Conservation (phyloP, 1,140 invertebrate genomes). For the Mesaphorura yosii region DNA sequence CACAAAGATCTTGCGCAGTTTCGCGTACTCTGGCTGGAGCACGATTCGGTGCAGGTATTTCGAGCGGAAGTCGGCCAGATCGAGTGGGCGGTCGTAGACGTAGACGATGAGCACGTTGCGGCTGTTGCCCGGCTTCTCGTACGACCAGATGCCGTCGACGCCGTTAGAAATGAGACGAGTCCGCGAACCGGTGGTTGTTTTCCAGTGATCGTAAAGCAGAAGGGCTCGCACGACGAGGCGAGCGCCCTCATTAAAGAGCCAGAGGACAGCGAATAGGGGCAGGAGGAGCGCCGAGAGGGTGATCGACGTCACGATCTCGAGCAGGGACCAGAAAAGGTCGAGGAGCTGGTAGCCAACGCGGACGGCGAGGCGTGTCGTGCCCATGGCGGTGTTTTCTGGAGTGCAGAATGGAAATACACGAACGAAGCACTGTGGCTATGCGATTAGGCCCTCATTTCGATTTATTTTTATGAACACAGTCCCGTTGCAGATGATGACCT, state of each 20-base stretch:
- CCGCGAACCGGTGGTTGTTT: neutral
- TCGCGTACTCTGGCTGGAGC: slow-evolving; percentile 18
- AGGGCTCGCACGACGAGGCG: neutral
- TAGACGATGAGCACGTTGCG: slow-evolving; percentile 8
- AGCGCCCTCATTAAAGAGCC: slow-evolving; percentile 6
- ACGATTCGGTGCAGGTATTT: slow-evolving; percentile 15
- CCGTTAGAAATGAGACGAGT: slow-evolving; percentile 12
- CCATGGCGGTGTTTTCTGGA: too few species aligned
- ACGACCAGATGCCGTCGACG: slow-evolving; percentile 25
- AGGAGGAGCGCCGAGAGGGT: neutral
- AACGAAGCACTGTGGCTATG: too few species aligned
- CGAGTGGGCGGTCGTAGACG: slow-evolving; percentile 11
- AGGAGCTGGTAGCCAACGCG: neutral
- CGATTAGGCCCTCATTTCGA: too few species aligned
- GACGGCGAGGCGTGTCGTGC: neutral
- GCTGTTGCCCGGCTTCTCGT: slow-evolving; percentile 17
- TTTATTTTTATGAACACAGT: too few species aligned
- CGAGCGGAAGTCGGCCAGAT: slow-evolving; percentile 7
- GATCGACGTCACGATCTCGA: slow-evolving; percentile 6
- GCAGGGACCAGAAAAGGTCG: neutral
- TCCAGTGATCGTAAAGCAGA: neutral
- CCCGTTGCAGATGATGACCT: too few species aligned
- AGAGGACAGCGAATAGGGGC: slow-evolving; percentile 2
- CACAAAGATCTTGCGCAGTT: slow-evolving; percentile 18
- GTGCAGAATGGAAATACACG: too few species aligned